Evolutionary conservation across 1,140 invertebrate genomes (phyloP).

Genomic region (Ganaspis sp.): DNA sequence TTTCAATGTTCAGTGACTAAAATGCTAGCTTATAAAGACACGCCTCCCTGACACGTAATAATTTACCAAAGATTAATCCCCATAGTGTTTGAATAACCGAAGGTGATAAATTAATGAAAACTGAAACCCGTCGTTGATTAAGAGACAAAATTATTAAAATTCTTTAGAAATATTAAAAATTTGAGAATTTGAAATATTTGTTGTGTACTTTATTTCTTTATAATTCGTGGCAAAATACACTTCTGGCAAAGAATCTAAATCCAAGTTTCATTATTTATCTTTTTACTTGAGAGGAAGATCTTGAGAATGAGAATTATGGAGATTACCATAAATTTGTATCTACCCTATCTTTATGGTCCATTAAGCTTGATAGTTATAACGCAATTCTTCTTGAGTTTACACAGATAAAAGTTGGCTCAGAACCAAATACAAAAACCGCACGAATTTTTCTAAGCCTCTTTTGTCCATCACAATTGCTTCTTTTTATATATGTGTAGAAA

Average conservation of each 20-base stretch:
- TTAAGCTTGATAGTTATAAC: slow-evolving; percentile 2
- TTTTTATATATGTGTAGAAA: not conserved
- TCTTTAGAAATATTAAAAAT: not conserved
- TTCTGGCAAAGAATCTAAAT: not conserved
- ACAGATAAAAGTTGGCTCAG: not conserved
- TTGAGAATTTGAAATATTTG: no score
- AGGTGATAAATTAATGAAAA: not conserved
- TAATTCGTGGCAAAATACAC: not conserved
- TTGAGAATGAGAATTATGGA: not conserved
- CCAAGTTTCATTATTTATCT: not conserved
- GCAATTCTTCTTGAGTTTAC: not conserved
- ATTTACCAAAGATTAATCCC: slow-evolving; percentile 20
- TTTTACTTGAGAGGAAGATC: not conserved
- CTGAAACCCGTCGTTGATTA: not conserved
- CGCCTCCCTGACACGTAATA: slow-evolving; percentile 19
- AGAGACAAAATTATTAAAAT: not conserved
- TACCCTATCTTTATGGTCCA: not conserved
- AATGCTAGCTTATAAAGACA: not conserved
- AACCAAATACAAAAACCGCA: not conserved
- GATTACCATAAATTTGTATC: slow-evolving; percentile 20
- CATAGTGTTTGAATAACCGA: not conserved
- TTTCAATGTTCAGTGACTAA: not conserved
- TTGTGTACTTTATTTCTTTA: not conserved
- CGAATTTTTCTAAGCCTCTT: not conserved
- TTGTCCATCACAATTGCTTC: not conserved